Evolutionary conservation across 2,888 invertebrate genomes (phyloP).

Genomic region (Leptothorax acervorum): DNA sequence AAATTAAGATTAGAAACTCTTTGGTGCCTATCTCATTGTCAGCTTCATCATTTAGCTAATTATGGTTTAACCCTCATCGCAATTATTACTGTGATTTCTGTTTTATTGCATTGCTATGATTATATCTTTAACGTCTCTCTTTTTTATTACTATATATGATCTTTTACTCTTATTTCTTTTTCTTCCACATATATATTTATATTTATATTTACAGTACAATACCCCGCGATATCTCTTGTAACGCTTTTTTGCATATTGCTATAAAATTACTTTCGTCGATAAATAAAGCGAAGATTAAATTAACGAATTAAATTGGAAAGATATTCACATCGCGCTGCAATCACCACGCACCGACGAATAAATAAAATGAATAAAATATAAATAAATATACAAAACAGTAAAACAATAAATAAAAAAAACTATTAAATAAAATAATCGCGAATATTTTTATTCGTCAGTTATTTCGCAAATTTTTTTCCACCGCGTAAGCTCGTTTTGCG

Average conservation of each 20-base stretch:
- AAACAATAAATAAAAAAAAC: background rate
- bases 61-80: background rate
- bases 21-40: too few relatives aligned
- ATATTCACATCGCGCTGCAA: background rate
- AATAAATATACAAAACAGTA: background rate
- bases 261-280: background rate
- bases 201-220: background rate
- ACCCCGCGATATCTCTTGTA: background rate
- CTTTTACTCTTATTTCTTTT: background rate
- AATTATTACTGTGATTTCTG: background rate
- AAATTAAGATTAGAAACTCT: background rate
- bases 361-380: background rate
- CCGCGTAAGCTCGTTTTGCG: background rate
- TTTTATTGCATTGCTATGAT: background rate
- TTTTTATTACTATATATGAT: background rate
- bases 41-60: background rate
- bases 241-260: too few relatives aligned
- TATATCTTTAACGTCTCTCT: background rate
- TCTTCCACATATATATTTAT: background rate
- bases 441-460: background rate
- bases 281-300: constrained; percentile 3
- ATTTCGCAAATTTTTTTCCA: background rate
- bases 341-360: too few relatives aligned
- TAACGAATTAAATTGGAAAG: background rate
- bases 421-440: background rate